These are phyloP conservation scores for Apteryx owenii DNA, from an alignment of 2,113 vertebrate species.

Conservation along the genomic window DNA sequence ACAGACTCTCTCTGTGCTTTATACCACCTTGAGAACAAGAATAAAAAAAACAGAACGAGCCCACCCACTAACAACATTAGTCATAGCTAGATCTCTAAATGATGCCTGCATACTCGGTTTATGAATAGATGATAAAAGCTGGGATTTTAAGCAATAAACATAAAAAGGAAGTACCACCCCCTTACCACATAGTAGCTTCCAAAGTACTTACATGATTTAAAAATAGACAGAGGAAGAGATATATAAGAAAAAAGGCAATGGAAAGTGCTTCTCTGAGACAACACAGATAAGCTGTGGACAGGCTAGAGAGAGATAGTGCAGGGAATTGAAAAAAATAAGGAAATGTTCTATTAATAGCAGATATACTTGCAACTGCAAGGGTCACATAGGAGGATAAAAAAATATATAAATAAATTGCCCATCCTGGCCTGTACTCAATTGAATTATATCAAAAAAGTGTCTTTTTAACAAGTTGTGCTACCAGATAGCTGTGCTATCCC, in stretches of 20 bases:
- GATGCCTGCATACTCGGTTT: neutral
- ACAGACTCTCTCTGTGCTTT: neutral
- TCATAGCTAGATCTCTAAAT: neutral
- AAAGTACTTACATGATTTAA: neutral
- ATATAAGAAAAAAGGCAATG: neutral
- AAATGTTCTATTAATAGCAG: neutral
- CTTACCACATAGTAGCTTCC: neutral
- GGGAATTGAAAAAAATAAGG: neutral
- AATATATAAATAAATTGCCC: neutral
- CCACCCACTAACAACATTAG: neutral
- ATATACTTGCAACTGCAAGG: neutral
- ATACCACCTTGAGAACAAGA: neutral
- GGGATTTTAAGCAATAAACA: neutral
- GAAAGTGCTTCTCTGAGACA: neutral
- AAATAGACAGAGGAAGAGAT: conserved; percentile 17
- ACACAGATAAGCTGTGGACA: neutral
- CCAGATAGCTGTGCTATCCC: neutral
- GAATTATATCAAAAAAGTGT: neutral
- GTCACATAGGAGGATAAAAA: neutral
- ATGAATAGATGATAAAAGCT: neutral
- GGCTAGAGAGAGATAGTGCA: neutral
- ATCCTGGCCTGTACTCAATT: neutral
- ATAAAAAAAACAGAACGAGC: neutral
- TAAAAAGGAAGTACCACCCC: neutral
- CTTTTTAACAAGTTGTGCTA: neutral